Evolutionary conservation across 2,888 invertebrate species (phyloP), one percentile per base, ranked within the genome.

Genomic region (Scaptomyza parva): DNA sequence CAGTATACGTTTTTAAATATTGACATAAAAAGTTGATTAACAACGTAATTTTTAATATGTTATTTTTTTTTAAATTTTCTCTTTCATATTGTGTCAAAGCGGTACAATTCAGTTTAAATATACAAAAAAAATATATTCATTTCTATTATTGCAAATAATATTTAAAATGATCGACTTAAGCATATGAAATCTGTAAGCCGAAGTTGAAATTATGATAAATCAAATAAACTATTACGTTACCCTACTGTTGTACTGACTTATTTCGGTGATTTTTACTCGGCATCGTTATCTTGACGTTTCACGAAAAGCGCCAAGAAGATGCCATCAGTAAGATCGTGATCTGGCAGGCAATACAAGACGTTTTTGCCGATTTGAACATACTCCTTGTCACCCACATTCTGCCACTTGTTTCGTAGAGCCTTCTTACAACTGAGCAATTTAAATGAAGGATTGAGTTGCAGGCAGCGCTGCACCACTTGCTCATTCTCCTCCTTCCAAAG

Each of bases 301-400:
- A 96, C 96, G 82, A 99, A 95, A 51, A 98, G 94, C 1, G 99
- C 98, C 33, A 99, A 94, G 92, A 99, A 99, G 92, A 99, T 99
- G 2, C 99, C 99, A 90, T 96, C 98, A 0, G 98, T 97, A 5
- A 94, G 92, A 92, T 98, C 97, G 0, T 92, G 91, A 5, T 96
- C 94, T 0, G 96, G 95, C 74, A 93, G 93, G 0, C 97, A 94
- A 88, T 97, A 96, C 39, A 99, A 89, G 89, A 98, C 98, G 69
- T 94, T 94, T 7, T 94, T 92, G 3, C 95, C 95, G 86, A 96
- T 93, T 53, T 94, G 94, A 0, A 93, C 93, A 78, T 94, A 95
- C 76, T 94, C 93, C 1, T 92, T 91, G 2, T 94, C 94, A 1
- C 96, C 96, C 61, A 94, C 93, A 89, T 94, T 95, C 40, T 93